Evolutionary conservation across 53 echinoderm and acorn worm species (phyloP).

Genomic region (Echinometra lucunter): DNA sequence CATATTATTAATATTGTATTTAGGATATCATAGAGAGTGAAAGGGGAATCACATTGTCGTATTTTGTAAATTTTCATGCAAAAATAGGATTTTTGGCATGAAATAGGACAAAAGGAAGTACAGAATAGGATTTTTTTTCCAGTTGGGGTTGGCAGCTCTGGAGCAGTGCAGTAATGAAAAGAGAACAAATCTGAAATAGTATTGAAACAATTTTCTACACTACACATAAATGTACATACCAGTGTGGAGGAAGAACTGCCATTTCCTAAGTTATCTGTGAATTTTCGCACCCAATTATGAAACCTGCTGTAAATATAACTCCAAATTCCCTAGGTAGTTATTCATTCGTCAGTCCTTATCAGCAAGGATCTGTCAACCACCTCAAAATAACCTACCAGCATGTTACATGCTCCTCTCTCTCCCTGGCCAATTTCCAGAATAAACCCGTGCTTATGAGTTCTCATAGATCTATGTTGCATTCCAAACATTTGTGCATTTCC

Average conservation of each 20-base stretch:
- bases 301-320: too few species aligned
- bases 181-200: too few species aligned
- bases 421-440: background rate
- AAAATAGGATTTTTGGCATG: too few species aligned
- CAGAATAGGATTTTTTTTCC: too few species aligned
- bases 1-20: too few species aligned
- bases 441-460: background rate
- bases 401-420: background rate
- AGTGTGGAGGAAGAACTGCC: background rate
- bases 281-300: slow-evolving; percentile 32
- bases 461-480: background rate
- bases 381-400: background rate
- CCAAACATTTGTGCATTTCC: background rate
- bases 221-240: background rate
- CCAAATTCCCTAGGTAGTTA: slow-evolving; percentile 32
- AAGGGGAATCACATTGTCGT: too few species aligned
- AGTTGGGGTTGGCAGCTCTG: too few species aligned
- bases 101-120: too few species aligned
- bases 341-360: background rate
- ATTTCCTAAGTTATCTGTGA: background rate
- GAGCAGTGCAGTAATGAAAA: background rate
- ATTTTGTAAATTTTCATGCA: too few species aligned
- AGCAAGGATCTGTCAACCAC: background rate
- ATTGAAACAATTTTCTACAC: too few species aligned
- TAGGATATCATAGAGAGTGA: too few species aligned